Conservation (phyloP, 1,140 invertebrate species). For the Neoseiulus cucumeris region DNA sequence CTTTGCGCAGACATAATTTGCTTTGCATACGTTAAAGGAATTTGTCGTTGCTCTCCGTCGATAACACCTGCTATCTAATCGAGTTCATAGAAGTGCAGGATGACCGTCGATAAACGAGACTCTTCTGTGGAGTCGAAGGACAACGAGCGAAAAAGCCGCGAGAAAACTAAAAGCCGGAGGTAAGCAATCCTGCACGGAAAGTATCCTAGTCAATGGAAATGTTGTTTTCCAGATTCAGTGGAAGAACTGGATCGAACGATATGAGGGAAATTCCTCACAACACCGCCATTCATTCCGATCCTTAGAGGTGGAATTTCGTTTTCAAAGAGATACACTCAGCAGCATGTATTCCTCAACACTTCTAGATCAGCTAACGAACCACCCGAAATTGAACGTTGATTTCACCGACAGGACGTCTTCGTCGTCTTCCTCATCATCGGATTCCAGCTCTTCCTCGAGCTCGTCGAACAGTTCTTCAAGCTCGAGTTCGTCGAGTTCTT, state of each 20-base stretch:
- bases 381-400: too few relatives aligned
- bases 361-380: too few relatives aligned
- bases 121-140: background rate
- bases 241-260: too few relatives aligned
- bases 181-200: background rate
- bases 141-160: background rate
- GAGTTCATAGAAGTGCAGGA: background rate
- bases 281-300: too few relatives aligned
- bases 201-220: too few relatives aligned
- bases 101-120: slow-evolving; percentile 8
- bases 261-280: too few relatives aligned
- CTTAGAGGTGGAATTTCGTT: too few relatives aligned
- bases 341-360: too few relatives aligned
- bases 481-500: background rate
- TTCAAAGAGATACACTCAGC: too few relatives aligned
- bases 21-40: background rate
- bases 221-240: too few relatives aligned
- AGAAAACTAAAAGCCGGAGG: background rate
- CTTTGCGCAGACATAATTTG: background rate
- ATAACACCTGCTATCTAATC: background rate
- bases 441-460: background rate
- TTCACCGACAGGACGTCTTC: background rate
- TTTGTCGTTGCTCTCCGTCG: background rate
- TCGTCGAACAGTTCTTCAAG: background rate
- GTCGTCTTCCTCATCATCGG: background rate